Evolutionary conservation across 1,140 invertebrate species (phyloP).

Genomic region (Ceratina japonica): DNA sequence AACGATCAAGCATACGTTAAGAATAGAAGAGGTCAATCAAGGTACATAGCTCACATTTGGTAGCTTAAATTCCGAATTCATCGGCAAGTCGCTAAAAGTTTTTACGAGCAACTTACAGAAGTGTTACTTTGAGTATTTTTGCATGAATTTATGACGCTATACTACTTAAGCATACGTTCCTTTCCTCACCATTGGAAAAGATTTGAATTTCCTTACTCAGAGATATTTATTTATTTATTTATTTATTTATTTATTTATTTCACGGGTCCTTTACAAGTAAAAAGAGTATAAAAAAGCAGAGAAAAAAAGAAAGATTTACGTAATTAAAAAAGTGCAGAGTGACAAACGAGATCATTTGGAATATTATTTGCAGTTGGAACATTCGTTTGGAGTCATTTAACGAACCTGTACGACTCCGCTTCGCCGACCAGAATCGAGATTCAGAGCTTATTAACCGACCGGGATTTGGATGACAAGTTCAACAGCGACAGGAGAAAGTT

Average conservation of each 20-base stretch:
- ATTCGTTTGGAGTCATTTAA: constrained; percentile 95
- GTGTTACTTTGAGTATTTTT: not conserved
- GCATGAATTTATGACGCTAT: too few species aligned
- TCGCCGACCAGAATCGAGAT: constrained; percentile 90
- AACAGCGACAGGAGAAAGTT: constrained; percentile 92
- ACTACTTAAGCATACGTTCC: constrained; percentile 11
- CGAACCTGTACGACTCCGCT: constrained; percentile 90
- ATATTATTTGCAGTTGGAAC: constrained; percentile 86
- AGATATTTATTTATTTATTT: too few species aligned
- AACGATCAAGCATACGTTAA: constrained; percentile 85
- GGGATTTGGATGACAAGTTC: constrained; percentile 86
- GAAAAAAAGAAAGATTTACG: too few species aligned
- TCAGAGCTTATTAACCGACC: constrained; percentile 88
- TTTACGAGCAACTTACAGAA: too few species aligned
- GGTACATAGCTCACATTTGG: constrained; percentile 80
- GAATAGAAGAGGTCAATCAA: constrained; percentile 92
- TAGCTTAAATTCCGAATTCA: too few species aligned
- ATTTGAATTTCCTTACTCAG: not conserved
- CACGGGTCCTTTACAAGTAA: too few species aligned
- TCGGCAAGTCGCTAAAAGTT: too few species aligned
- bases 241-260: too few species aligned
- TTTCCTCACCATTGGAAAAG: not conserved
- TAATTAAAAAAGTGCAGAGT: too few species aligned
- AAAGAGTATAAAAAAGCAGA: too few species aligned
- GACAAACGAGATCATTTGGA: constrained; percentile 3